Percentiles rank a stretch among this genome's conserved stretches.
Evolutionary conservation across 2,113 vertebrate species (phyloP).

Genomic region (Ophiodon elongatus): DNA sequence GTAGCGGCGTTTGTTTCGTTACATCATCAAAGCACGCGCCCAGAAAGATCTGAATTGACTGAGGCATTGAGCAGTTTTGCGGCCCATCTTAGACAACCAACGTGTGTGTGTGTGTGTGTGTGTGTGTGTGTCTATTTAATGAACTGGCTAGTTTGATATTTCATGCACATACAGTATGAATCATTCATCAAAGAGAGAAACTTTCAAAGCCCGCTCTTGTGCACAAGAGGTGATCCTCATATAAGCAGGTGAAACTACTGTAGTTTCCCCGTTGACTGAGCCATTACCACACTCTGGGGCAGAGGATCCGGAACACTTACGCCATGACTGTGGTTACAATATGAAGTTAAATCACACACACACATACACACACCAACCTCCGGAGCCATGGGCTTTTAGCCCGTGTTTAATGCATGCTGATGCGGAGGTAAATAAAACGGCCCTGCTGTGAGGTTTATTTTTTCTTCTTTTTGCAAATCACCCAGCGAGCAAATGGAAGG

Average conservation of each 20-base stretch:
- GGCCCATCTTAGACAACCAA: slow-evolving; percentile 33
- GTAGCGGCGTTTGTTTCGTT: slow-evolving; percentile 44
- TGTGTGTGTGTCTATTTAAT: slow-evolving; percentile 11
- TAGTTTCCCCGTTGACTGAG: slow-evolving; percentile 21
- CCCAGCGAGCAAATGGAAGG: background rate
- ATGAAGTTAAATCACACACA: slow-evolving; percentile 1
- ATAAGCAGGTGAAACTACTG: slow-evolving; percentile 48
- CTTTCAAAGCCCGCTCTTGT: slow-evolving; percentile 54
- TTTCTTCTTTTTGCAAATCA: background rate
- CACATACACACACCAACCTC: too few relatives aligned
- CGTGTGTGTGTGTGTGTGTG: slow-evolving; percentile 3
- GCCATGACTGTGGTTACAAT: background rate
- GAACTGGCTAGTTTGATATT: slow-evolving; percentile 49
- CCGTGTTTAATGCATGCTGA: background rate
- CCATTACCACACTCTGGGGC: slow-evolving; percentile 6
- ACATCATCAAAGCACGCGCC: slow-evolving; percentile 62
- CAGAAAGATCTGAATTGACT: slow-evolving; percentile 27
- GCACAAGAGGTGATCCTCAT: slow-evolving; percentile 18
- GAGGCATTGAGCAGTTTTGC: slow-evolving; percentile 41
- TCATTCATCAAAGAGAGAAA: slow-evolving; percentile 62
- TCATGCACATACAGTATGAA: slow-evolving; percentile 50
- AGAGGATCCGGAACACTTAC: background rate
- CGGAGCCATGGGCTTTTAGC: background rate
- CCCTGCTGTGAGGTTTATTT: too few relatives aligned
- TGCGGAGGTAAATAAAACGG: background rate